These are phyloP conservation scores for Lepidothrix coronata DNA, from an alignment of 2,113 vertebrate genomes.

Conservation along the genomic window DNA sequence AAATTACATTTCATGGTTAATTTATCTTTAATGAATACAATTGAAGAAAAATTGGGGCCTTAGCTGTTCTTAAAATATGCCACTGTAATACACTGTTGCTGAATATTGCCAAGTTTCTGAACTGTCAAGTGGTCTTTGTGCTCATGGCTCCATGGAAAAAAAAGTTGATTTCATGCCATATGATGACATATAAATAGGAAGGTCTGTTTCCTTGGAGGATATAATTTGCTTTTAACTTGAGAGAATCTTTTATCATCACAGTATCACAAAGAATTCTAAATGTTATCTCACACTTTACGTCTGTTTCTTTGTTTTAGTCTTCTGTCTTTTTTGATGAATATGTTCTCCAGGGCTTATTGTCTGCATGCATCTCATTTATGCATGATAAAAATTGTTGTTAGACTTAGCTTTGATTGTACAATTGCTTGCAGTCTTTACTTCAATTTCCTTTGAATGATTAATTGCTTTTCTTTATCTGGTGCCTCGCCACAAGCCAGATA, in stretches of 20 bases:
- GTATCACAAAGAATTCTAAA: constrained; percentile 23
- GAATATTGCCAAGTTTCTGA: constrained; percentile 10
- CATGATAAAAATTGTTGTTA: not conserved
- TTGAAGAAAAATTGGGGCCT: not conserved
- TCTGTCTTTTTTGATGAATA: constrained; percentile 17
- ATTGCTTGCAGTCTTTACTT: not conserved
- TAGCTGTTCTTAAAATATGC: not conserved
- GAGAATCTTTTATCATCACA: constrained; percentile 1
- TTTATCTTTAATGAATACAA: constrained; percentile 14
- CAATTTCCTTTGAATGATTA: not conserved
- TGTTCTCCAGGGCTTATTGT: not conserved
- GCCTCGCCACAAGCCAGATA: not conserved
- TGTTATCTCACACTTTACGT: constrained; percentile 11
- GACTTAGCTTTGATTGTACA: constrained; percentile 36
- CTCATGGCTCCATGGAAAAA: not conserved
- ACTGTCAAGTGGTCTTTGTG: not conserved
- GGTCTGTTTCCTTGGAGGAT: constrained; percentile 29
- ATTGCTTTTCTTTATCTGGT: not conserved
- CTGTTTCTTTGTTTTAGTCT: constrained; percentile 13
- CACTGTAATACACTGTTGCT: not conserved
- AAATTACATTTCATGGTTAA: constrained; percentile 14
- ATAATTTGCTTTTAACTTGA: constrained; percentile 28
- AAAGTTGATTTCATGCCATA: constrained; percentile 34
- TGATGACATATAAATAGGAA: constrained; percentile 42
- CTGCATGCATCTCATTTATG: not conserved